A percentile compares a stretch with the other conserved stretches of the same genome.
Conservation (phyloP, 2,797 vertebrate species). For the Microchirus variegatus region DNA sequence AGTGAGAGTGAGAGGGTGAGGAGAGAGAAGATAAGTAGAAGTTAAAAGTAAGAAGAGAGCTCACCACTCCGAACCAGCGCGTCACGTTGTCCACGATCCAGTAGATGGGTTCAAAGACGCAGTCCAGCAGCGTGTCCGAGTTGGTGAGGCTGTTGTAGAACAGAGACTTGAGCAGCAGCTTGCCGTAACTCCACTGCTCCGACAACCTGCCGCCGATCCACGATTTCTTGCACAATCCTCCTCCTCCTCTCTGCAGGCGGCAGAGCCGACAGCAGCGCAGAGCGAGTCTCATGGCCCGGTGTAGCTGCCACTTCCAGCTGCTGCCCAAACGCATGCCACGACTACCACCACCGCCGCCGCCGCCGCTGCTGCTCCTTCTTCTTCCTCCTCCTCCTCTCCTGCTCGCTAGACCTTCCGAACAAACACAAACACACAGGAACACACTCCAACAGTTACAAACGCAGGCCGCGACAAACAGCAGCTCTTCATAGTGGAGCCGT, state of each 20-base stretch:
- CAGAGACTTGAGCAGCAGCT: slow-evolving; percentile 87
- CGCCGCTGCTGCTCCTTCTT: not conserved
- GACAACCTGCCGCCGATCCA: slow-evolving; percentile 42
- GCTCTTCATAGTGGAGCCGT: slow-evolving; percentile 52
- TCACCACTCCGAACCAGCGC: slow-evolving; percentile 96
- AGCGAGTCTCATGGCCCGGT: slow-evolving; percentile 85
- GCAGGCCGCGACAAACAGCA: slow-evolving; percentile 61
- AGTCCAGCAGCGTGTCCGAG: slow-evolving; percentile 89
- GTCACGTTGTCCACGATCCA: slow-evolving; percentile 97
- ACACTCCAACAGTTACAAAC: slow-evolving; percentile 65
- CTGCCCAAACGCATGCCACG: slow-evolving; percentile 66
- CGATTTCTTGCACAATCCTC: slow-evolving; percentile 23
- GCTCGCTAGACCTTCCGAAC: slow-evolving; percentile 58
- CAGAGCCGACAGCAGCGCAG: slow-evolving; percentile 87
- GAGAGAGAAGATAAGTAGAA: not conserved
- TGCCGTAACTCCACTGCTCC: slow-evolving; percentile 88
- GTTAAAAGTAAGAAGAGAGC: not conserved
- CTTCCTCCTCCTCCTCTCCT: slow-evolving; percentile 37
- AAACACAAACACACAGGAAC: slow-evolving; percentile 67
- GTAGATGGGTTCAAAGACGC: slow-evolving; percentile 93
- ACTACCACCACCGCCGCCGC: not conserved
- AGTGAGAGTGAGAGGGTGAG: not conserved
- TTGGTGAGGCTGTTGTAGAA: slow-evolving; percentile 91
- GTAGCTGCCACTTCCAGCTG: slow-evolving; percentile 86
- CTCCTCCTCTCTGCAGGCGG: slow-evolving; percentile 63